Evolutionary conservation across 1,140 invertebrate species (phyloP).

Genomic region (Asbolus verrucosus): DNA sequence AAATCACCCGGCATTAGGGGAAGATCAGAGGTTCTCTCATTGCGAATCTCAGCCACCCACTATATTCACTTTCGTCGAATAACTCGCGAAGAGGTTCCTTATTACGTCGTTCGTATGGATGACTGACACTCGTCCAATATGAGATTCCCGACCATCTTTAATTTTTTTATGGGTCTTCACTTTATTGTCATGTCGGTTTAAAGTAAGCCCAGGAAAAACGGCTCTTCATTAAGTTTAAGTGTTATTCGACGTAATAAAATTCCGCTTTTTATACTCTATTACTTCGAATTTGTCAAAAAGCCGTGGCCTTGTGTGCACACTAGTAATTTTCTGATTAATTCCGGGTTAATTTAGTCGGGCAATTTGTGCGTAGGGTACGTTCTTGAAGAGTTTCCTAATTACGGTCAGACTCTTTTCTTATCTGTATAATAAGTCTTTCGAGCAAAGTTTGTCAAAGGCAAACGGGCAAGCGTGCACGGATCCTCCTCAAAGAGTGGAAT

Average conservation of each 20-base stretch:
- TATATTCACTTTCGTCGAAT: slow-evolving; percentile 30
- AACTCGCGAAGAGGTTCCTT: slow-evolving; percentile 14
- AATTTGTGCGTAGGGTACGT: slow-evolving; percentile 14
- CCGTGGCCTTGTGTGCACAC: background rate
- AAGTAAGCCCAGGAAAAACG: too few relatives aligned
- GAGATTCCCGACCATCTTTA: background rate
- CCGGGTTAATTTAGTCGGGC: slow-evolving; percentile 6
- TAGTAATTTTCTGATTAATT: slow-evolving; percentile 20
- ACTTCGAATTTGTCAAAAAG: background rate
- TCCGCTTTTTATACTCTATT: too few relatives aligned
- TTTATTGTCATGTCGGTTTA: too few relatives aligned
- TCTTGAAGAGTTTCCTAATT: slow-evolving; percentile 2
- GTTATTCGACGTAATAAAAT: too few relatives aligned
- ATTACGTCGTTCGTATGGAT: background rate
- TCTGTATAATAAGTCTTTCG: slow-evolving; percentile 33
- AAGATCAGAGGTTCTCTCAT: slow-evolving; percentile 36
- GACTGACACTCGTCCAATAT: background rate
- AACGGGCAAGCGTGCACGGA: slow-evolving; percentile 27
- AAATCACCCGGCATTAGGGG: slow-evolving; percentile 29
- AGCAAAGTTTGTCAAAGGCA: slow-evolving; percentile 35
- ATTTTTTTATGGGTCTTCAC: too few relatives aligned
- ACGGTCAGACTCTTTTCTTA: slow-evolving; percentile 38
- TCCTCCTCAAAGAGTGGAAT: slow-evolving; percentile 39
- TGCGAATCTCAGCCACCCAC: slow-evolving; percentile 18
- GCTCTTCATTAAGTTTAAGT: too few relatives aligned